Percentiles rank a stretch among this genome's conserved stretches.
Conservation (phyloP, 2,113 vertebrate genomes). For the Brevimyrus niger region DNA sequence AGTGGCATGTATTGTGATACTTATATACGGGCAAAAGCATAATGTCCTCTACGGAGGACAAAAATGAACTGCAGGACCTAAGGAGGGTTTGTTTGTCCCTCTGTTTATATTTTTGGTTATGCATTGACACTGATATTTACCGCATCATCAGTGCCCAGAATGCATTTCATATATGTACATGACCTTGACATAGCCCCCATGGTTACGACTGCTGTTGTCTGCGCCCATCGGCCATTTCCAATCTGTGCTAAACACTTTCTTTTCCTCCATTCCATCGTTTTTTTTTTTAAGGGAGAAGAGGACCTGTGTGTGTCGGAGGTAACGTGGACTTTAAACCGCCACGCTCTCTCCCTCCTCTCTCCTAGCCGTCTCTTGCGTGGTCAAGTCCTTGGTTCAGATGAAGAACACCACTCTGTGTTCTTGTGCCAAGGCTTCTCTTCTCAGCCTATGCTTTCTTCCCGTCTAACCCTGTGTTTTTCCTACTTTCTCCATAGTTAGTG, state of each 20-base stretch:
- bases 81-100: neutral
- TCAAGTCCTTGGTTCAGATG: conserved; percentile 33
- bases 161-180: neutral
- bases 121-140: neutral
- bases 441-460: neutral
- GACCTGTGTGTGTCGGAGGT: conserved; percentile 62
- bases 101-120: neutral
- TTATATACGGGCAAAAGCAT: neutral
- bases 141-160: neutral
- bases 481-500: conserved; percentile 44
- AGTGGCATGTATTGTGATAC: neutral
- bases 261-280: conserved; percentile 40
- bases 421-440: conserved; percentile 7
- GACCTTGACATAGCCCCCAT: neutral
- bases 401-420: neutral
- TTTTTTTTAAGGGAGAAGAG: conserved; percentile 56
- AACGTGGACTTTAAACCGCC: conserved; percentile 54
- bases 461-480: conserved; percentile 24
- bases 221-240: neutral
- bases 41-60: neutral
- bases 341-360: neutral
- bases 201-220: neutral
- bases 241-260: conserved; percentile 17
- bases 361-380: conserved; percentile 32
- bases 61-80: neutral